A percentile compares a stretch with the other conserved stretches of the same genome.
phyloP scores from a whole-genome alignment of 2,797 vertebrate genomes.

The Miichthys miiuy region DNA sequence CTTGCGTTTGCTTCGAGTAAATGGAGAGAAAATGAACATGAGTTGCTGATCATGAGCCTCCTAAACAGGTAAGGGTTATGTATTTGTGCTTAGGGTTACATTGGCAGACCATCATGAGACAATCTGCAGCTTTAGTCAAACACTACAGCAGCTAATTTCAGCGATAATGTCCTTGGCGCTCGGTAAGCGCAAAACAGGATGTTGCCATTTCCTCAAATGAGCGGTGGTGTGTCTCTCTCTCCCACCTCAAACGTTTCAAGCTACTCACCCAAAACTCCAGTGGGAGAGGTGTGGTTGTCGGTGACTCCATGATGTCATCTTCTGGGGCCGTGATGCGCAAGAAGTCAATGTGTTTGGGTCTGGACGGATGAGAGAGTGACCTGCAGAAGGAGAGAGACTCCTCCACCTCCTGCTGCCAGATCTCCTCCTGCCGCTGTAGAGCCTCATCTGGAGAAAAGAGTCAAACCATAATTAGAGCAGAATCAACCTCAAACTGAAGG shows the following conservation, averaged over 20 bases:
- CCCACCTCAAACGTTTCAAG: neutral
- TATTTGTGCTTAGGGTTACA: neutral
- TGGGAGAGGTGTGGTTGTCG: constrained; percentile 37
- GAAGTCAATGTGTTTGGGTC: constrained; percentile 76
- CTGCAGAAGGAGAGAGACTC: constrained; percentile 69
- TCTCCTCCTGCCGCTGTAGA: constrained; percentile 70
- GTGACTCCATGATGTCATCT: constrained; percentile 67
- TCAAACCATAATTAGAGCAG: neutral
- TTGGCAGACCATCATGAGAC: neutral
- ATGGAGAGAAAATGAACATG: too few species aligned
- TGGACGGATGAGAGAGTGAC: constrained; percentile 67
- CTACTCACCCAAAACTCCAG: constrained; percentile 71
- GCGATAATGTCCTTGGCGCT: neutral
- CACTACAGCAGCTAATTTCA: neutral
- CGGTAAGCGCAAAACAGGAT: neutral
- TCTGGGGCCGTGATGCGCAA: constrained; percentile 72
- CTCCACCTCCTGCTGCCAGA: constrained; percentile 78
- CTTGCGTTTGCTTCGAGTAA: too few species aligned
- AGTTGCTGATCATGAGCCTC: too few species aligned
- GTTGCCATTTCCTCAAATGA: neutral
- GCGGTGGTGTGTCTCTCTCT: neutral
- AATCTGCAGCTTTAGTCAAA: neutral
- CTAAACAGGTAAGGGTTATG: neutral
- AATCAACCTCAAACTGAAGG: neutral
- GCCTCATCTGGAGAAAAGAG: constrained; percentile 67